phyloP scores from a whole-genome alignment of 2,888 invertebrate species.

The Eledona agricola region DNA sequence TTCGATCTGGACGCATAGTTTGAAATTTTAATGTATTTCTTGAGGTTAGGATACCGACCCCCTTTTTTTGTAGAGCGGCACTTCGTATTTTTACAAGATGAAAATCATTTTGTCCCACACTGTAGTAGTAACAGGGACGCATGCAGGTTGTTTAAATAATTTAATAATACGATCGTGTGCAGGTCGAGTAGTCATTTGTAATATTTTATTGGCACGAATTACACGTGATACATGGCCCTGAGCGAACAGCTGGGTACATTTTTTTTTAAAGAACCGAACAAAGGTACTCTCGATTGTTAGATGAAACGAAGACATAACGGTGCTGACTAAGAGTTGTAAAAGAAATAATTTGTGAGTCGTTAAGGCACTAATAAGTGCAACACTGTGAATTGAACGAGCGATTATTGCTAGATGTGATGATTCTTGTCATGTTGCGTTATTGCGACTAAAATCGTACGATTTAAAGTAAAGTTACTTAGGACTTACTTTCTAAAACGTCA shows the following conservation, averaged over 20 bases:
- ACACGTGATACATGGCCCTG: constrained; percentile 43
- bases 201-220: constrained; percentile 45
- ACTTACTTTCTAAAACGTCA: constrained; percentile 1
- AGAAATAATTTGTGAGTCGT: constrained; percentile 12
- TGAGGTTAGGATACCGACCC: too few relatives aligned
- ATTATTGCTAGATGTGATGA: constrained; percentile 32
- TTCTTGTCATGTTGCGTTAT: constrained; percentile 9
- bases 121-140: too few relatives aligned
- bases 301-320: constrained; percentile 5
- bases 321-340: constrained; percentile 3
- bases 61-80: too few relatives aligned
- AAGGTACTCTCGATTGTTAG: constrained; percentile 23
- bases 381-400: constrained; percentile 40
- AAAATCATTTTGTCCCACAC: too few relatives aligned
- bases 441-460: constrained; percentile 6
- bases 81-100: too few relatives aligned
- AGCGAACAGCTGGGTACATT: constrained; percentile 37
- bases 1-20: too few relatives aligned
- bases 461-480: constrained; percentile 3
- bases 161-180: too few relatives aligned
- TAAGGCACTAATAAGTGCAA: constrained; percentile 48
- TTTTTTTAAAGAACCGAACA: constrained; percentile 19
- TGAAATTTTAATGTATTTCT: too few relatives aligned
- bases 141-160: too few relatives aligned
- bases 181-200: too few relatives aligned